phyloP scores from a whole-genome alignment of 2,797 vertebrate species.

The Gymnopithys bicolor region DNA sequence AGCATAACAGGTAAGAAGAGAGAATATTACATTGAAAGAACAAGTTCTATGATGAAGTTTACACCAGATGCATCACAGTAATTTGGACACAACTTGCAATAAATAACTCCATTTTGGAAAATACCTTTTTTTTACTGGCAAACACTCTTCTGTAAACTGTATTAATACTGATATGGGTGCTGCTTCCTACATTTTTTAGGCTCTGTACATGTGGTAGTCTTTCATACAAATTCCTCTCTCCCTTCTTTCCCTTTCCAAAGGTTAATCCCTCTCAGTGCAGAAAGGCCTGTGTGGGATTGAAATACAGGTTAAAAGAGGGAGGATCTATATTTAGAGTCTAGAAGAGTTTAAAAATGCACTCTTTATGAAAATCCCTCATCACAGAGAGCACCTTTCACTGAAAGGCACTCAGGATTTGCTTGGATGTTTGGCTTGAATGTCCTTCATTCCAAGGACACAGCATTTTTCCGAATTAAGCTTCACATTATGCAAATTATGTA shows the following conservation, averaged over 20 bases:
- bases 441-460: not conserved
- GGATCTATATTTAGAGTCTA: not conserved
- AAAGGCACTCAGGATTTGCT: not conserved
- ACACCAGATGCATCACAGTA: not conserved
- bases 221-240: not conserved
- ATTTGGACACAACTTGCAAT: not conserved
- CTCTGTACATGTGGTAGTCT: not conserved
- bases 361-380: not conserved
- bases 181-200: not conserved
- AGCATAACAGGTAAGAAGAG: not conserved
- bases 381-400: not conserved
- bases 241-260: not conserved
- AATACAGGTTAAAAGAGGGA: not conserved
- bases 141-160: constrained; percentile 9
- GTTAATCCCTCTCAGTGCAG: not conserved
- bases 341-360: not conserved
- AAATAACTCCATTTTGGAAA: constrained; percentile 7
- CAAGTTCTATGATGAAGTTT: not conserved
- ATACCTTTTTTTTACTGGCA: not conserved
- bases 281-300: not conserved
- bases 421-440: not conserved
- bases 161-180: constrained; percentile 48
- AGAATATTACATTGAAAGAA: not conserved
- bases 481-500: not conserved
- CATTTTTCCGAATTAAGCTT: not conserved